Evolutionary conservation across 1,140 invertebrate genomes (phyloP).

Genomic region (Trichonephila inaurata): DNA sequence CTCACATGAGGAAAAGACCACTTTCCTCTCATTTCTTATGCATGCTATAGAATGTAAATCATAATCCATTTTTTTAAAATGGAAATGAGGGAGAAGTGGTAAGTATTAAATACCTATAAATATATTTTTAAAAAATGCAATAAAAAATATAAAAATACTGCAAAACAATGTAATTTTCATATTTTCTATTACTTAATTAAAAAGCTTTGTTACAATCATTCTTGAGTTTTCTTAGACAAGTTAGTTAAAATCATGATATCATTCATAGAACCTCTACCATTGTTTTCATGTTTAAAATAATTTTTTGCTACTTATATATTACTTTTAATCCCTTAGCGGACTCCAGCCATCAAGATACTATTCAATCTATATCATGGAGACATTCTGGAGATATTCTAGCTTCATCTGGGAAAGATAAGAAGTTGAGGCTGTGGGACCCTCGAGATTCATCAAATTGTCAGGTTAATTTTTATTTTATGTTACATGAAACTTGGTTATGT

Average conservation of each 20-base stretch:
- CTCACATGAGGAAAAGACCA: too few species aligned
- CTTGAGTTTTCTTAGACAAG: not conserved
- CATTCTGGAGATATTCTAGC: conserved; percentile 86
- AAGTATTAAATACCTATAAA: too few species aligned
- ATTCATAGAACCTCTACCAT: not conserved
- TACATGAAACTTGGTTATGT: too few species aligned
- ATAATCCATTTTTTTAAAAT: too few species aligned
- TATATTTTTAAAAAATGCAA: too few species aligned
- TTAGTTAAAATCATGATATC: not conserved
- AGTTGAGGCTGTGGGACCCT: conserved; percentile 90
- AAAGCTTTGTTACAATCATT: not conserved
- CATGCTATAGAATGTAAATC: too few species aligned
- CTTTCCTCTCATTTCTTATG: too few species aligned
- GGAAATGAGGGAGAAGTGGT: too few species aligned
- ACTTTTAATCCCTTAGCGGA: conserved; percentile 83
- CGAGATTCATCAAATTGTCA: conserved; percentile 83
- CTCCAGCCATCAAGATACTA: conserved; percentile 89
- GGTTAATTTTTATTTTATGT: conserved; percentile 66
- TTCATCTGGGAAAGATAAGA: conserved; percentile 90
- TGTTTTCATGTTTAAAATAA: not conserved
- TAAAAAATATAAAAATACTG: too few species aligned
- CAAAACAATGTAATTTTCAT: too few species aligned
- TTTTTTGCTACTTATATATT: not conserved
- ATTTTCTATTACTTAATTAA: not conserved
- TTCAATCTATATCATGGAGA: conserved; percentile 92